These are phyloP conservation scores for Oscheius sp. DNA, from an alignment of 1,140 invertebrate genomes.

Conservation along the genomic window DNA sequence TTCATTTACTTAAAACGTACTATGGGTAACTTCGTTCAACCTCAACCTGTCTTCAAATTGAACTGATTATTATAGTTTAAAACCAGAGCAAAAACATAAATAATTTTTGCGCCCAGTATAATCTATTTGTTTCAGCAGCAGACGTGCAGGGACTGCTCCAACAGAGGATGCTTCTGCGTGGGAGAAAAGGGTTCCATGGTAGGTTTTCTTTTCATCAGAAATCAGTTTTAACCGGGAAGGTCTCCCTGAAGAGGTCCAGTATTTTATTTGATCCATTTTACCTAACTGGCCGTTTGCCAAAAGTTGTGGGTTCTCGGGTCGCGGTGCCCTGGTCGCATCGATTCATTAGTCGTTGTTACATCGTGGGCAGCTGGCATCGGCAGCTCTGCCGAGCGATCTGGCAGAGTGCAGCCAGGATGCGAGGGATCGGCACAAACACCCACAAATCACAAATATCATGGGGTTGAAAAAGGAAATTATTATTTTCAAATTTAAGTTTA, in stretches of 20 bases:
- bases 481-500: too few relatives aligned
- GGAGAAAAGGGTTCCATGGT: slow-evolving; percentile 60
- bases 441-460: too few relatives aligned
- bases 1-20: too few relatives aligned
- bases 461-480: too few relatives aligned
- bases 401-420: not conserved
- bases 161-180: slow-evolving; percentile 60
- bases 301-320: too few relatives aligned
- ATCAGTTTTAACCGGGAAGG: not conserved
- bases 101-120: too few relatives aligned
- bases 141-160: slow-evolving; percentile 56
- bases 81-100: too few relatives aligned
- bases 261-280: not conserved
- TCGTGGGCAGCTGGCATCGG: slow-evolving; percentile 5
- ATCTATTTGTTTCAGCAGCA: slow-evolving; percentile 54
- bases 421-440: too few relatives aligned
- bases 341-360: slow-evolving; percentile 8
- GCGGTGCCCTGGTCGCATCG: not conserved
- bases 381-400: slow-evolving; percentile 1
- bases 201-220: slow-evolving; percentile 35
- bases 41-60: too few relatives aligned
- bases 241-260: not conserved
- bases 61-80: too few relatives aligned
- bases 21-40: too few relatives aligned
- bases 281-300: too few relatives aligned